These are phyloP conservation scores for Nomia melanderi DNA, from an alignment of 1,140 invertebrate genomes.

Conservation along the genomic window DNA sequence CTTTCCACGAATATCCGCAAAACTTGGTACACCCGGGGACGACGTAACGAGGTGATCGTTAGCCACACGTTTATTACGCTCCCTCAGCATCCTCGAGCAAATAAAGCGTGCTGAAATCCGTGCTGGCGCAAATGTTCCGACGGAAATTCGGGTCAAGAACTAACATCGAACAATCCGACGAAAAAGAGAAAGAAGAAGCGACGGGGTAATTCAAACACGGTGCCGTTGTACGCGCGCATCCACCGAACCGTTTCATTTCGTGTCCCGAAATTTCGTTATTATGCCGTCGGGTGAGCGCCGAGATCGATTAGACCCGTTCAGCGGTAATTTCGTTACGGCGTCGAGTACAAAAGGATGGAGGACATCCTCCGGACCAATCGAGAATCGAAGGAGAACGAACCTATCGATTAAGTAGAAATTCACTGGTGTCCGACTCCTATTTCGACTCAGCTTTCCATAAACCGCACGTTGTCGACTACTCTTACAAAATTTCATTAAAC, in stretches of 20 bases:
- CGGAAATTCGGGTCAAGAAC: conserved; percentile 39
- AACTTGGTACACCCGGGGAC: conserved; percentile 10
- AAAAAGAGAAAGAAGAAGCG: not conserved
- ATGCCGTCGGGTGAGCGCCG: not conserved
- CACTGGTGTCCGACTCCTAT: no score
- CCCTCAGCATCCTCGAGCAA: conserved; percentile 27
- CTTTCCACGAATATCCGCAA: conserved; percentile 27
- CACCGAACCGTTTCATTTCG: not conserved
- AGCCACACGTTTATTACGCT: conserved; percentile 45
- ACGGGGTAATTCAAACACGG: not conserved
- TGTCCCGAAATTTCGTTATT: not conserved
- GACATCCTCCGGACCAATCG: no score
- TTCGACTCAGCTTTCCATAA: no score
- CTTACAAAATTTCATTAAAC: no score
- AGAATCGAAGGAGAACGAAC: no score
- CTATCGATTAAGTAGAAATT: no score
- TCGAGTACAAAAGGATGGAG: no score
- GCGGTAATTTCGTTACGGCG: no score
- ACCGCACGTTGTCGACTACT: no score
- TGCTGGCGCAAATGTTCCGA: conserved; percentile 16
- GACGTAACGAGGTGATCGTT: conserved; percentile 52
- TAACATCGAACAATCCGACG: not conserved
- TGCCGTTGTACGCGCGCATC: not conserved
- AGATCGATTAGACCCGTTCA: not conserved
- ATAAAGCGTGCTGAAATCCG: conserved; percentile 44